Percentiles rank a stretch among this genome's conserved stretches.
Evolutionary conservation across 2,113 vertebrate genomes (phyloP).

Genomic region (Lampris megalopsis): DNA sequence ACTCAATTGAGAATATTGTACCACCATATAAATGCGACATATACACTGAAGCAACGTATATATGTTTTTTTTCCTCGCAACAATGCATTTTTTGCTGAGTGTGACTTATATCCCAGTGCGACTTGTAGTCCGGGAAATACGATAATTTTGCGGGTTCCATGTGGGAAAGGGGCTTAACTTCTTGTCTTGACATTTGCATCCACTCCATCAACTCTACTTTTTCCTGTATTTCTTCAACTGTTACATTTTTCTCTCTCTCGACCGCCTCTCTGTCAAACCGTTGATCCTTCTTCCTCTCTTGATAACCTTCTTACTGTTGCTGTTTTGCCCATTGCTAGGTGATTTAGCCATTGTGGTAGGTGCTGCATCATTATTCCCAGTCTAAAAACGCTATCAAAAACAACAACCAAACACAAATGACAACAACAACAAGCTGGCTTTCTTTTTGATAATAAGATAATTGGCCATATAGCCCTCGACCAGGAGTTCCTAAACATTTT

Average conservation of each 20-base stretch:
- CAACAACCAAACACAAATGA: neutral
- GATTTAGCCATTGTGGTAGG: neutral
- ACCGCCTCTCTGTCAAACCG: neutral
- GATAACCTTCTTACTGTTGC: neutral
- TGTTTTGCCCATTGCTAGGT: conserved; percentile 27
- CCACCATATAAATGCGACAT: no score
- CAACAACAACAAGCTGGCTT: neutral
- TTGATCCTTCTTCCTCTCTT: neutral
- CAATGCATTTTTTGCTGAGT: no score
- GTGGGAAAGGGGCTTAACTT: neutral
- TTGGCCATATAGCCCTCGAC: neutral
- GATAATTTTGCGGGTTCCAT: no score
- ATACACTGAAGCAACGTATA: no score
- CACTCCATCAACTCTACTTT: conserved; percentile 29
- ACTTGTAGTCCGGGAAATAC: no score
- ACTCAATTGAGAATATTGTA: no score
- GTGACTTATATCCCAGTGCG: no score
- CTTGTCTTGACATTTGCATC: neutral
- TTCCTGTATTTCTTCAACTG: neutral
- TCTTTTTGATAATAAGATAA: conserved; percentile 5
- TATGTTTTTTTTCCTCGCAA: no score
- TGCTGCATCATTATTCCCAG: neutral
- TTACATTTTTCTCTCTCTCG: neutral
- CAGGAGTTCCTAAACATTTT: neutral
- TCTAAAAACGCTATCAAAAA: neutral